Evolutionary conservation across 2,113 vertebrate species (phyloP).

Genomic region (Pygathrix nemaeus): DNA sequence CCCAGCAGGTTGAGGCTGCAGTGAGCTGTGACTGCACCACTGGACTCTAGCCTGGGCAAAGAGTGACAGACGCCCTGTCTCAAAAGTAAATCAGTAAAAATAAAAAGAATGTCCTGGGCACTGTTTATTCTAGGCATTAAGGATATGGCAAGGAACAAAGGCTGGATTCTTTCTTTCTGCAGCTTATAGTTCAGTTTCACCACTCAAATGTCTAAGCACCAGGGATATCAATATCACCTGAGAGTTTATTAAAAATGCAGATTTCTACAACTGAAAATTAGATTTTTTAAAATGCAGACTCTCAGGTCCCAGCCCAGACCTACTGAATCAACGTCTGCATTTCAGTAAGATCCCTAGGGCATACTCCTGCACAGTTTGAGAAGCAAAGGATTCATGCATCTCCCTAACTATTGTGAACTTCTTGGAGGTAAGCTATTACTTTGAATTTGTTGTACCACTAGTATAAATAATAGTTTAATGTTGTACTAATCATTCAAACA

Average conservation of each 20-base stretch:
- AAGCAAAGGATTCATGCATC: not conserved
- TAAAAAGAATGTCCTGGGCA: not conserved
- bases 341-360: not conserved
- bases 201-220: not conserved
- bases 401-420: not conserved
- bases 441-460: not conserved
- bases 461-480: not conserved
- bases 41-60: no score
- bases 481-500: not conserved
- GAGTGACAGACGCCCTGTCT: no score
- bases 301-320: not conserved
- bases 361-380: not conserved
- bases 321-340: not conserved
- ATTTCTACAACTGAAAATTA: not conserved
- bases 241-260: not conserved
- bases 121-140: not conserved
- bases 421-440: not conserved
- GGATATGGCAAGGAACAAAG: not conserved
- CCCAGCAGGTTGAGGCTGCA: no score
- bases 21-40: no score
- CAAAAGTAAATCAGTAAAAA: no score
- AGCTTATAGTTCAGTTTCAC: not conserved
- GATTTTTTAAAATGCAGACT: not conserved
- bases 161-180: not conserved
- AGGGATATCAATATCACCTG: not conserved